Evolutionary conservation across 1,140 invertebrate genomes (phyloP).

Genomic region (Cyphomyrmex costatus): DNA sequence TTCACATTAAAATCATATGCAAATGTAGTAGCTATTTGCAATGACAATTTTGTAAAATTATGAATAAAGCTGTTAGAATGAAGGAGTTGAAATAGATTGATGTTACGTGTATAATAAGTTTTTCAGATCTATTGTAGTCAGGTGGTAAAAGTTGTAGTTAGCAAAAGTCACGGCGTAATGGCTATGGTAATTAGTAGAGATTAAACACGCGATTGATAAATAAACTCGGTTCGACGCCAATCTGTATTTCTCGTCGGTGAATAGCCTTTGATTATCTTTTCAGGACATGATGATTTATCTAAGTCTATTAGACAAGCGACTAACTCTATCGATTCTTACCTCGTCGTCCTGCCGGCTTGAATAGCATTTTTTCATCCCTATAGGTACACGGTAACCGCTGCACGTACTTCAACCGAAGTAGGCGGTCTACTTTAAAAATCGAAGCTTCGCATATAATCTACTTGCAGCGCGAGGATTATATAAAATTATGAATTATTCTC

Average conservation of each 20-base stretch:
- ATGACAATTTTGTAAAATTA: not conserved
- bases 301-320: slow-evolving; percentile 35
- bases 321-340: slow-evolving; percentile 57
- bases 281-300: slow-evolving; percentile 48
- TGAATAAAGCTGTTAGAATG: not conserved
- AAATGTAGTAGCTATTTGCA: not conserved
- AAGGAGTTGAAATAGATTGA: slow-evolving; percentile 18
- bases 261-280: slow-evolving; percentile 48
- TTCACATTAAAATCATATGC: not conserved
- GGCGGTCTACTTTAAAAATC: slow-evolving; percentile 52
- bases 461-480: not conserved
- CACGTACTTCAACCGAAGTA: slow-evolving; percentile 36
- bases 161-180: slow-evolving; percentile 78
- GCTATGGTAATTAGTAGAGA: slow-evolving; percentile 70
- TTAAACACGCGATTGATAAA: slow-evolving; percentile 75
- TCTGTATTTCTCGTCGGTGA: not conserved
- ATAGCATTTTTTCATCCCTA: slow-evolving; percentile 22
- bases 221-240: slow-evolving; percentile 62
- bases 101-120: not conserved
- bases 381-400: slow-evolving; percentile 9
- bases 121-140: slow-evolving; percentile 1
- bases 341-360: slow-evolving; percentile 20
- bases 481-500: slow-evolving; percentile 51
- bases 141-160: slow-evolving; percentile 75
- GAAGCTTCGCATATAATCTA: slow-evolving; percentile 31